These are phyloP conservation scores for Tringa solitaria DNA, from an alignment of 2,113 vertebrate species.

Conservation along the genomic window DNA sequence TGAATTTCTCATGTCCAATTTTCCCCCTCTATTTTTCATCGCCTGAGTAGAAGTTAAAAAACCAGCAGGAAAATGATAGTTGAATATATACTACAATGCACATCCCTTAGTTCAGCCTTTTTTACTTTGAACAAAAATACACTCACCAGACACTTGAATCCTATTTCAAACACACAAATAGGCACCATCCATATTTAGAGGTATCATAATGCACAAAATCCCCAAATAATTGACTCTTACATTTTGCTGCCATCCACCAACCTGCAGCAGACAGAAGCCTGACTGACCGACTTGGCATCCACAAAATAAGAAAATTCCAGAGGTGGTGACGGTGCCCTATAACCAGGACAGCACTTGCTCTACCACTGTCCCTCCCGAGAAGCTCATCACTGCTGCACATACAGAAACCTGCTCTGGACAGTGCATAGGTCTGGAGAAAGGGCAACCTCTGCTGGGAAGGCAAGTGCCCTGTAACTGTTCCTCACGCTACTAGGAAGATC, in stretches of 20 bases:
- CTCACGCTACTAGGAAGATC: background rate
- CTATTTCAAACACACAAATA: background rate
- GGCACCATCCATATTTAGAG: background rate
- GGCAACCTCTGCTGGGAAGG: background rate
- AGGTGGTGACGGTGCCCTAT: background rate
- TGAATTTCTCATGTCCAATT: background rate
- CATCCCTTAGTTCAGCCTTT: background rate
- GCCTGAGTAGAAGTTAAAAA: background rate
- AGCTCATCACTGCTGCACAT: background rate
- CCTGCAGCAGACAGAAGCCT: background rate
- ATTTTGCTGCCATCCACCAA: background rate
- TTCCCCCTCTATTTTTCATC: background rate
- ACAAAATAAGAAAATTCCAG: background rate
- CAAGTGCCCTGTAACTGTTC: background rate
- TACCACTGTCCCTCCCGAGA: background rate
- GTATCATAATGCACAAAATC: background rate
- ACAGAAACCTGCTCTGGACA: background rate
- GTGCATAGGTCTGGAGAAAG: background rate
- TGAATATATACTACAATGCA: background rate
- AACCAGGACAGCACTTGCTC: background rate
- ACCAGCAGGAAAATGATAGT: background rate
- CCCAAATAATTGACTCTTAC: background rate
- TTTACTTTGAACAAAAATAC: background rate
- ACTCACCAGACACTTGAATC: background rate
- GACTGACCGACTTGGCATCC: background rate